phyloP scores from a whole-genome alignment of 2,797 vertebrate genomes.

The Synaphobranchus kaupii region DNA sequence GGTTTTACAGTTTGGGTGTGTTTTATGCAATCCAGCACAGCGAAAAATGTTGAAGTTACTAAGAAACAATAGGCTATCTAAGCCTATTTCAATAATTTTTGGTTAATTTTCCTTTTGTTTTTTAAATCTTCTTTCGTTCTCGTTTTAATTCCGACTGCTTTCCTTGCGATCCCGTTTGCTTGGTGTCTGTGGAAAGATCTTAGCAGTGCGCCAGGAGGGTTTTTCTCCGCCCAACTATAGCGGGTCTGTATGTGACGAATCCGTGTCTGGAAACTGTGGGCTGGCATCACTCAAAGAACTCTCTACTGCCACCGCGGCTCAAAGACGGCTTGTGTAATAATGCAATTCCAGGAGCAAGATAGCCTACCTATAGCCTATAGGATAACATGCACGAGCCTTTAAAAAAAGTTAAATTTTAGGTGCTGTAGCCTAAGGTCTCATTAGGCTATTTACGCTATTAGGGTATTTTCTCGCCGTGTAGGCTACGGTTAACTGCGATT shows the following conservation, averaged over 20 bases:
- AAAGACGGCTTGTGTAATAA: conserved; percentile 9
- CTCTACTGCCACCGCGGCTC: conserved; percentile 63
- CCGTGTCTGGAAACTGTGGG: conserved; percentile 33
- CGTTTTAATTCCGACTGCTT: not conserved
- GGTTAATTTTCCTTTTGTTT: conserved; percentile 6
- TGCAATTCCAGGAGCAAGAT: not conserved
- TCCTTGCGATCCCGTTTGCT: not conserved
- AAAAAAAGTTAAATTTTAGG: not conserved
- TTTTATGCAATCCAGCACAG: not conserved
- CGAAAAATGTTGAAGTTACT: not conserved
- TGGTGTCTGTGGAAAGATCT: not conserved
- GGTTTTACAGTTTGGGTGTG: not conserved
- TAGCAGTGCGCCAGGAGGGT: conserved; percentile 25
- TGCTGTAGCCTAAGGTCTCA: too few species aligned
- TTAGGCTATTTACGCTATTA: too few species aligned
- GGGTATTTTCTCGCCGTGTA: too few species aligned
- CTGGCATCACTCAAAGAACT: conserved; percentile 50
- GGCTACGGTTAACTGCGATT: too few species aligned
- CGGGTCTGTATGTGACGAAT: conserved; percentile 49
- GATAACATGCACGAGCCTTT: conserved; percentile 9
- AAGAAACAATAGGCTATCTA: not conserved
- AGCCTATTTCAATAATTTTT: conserved; percentile 7
- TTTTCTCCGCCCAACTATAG: conserved; percentile 69
- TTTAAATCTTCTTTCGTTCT: conserved; percentile 8
- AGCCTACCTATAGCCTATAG: not conserved